Base-by-base conservation (phyloP, 2,797 vertebrate species). In the Aeoliscus strigatus region DNA sequence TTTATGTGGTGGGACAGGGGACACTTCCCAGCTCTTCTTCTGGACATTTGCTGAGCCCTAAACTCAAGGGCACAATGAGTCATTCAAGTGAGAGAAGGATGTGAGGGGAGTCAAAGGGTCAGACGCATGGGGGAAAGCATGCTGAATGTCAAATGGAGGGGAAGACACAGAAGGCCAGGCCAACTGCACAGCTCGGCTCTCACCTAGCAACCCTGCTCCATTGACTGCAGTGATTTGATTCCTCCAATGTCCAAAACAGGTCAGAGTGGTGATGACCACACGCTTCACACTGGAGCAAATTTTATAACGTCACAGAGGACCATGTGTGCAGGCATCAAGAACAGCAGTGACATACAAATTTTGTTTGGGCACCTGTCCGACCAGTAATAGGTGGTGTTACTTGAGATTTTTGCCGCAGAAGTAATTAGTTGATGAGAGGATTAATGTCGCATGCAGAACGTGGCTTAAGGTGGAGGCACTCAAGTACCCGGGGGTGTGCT, bases 81-180 rank as follows among this genome's bases (percentile, higher is more conserved):
- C 69, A 62, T 35, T 8, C 21, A 24, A 27, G 32, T 60, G 37
- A 57, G 68, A 68, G 63, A 56, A 52, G 54, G 56, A 68, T 69
- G 39, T 51, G 62, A 67, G 44, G 37, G 44, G 73, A 76, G 15
- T 72, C 77, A 80, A 39, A 58, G 59, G 70, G 73, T 67, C 48
- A 12, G 9, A 46, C 50, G 55, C 56, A 43, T 24, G 13, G 72
- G 70, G 68, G 44, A 59, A 75, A 52, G 46, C 43, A 29, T 65
- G 45, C 60, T 79, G 81, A 85, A 84, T 86, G 79, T 84, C 74
- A 87, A 85, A 75, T 61, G 60, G 59, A 74, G 45, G 59, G 59
- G 57, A 54, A 62, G 45, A 59, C 66, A 27, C 54, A 35, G 21
- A 40, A 32, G 58, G 44, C 37, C 30, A 46, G 34, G 9, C 13